A percentile compares a stretch with the other conserved stretches of the same genome.
Conservation (phyloP, 1,140 invertebrate species). For the Tetramorium alpestre region DNA sequence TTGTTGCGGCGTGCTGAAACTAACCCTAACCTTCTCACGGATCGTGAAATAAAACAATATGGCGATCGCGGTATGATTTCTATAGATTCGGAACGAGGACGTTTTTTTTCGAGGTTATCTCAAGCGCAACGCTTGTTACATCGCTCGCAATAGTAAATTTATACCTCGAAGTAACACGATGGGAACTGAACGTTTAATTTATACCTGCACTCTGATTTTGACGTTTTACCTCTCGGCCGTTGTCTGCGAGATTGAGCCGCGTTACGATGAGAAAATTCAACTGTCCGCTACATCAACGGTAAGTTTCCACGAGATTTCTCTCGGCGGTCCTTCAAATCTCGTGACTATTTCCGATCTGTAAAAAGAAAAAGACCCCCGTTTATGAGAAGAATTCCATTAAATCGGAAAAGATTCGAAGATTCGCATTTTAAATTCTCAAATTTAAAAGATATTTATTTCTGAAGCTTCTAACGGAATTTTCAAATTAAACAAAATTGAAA, state of each 20-base stretch:
- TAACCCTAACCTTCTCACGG: background rate
- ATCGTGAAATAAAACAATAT: background rate
- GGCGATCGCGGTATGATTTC: background rate
- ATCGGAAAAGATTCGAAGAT: background rate
- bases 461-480: background rate
- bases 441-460: conserved; percentile 17
- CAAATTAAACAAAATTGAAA: conserved; percentile 5
- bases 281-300: conserved; percentile 53
- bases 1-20: too few relatives aligned
- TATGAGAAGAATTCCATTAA: background rate
- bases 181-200: conserved; percentile 13
- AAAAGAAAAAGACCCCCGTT: background rate
- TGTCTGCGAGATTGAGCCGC: conserved; percentile 47
- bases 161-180: background rate
- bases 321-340: background rate
- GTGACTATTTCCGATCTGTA: background rate
- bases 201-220: background rate
- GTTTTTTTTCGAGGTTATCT: conserved; percentile 55
- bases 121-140: background rate
- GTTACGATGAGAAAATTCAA: conserved; percentile 64
- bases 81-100: background rate
- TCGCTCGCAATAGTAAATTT: background rate
- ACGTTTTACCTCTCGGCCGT: conserved; percentile 10
- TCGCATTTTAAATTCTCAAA: background rate
- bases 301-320: conserved; percentile 7